Evolutionary conservation across 2,797 vertebrate genomes (phyloP).

Genomic region (Acanthurus leucopareius): DNA sequence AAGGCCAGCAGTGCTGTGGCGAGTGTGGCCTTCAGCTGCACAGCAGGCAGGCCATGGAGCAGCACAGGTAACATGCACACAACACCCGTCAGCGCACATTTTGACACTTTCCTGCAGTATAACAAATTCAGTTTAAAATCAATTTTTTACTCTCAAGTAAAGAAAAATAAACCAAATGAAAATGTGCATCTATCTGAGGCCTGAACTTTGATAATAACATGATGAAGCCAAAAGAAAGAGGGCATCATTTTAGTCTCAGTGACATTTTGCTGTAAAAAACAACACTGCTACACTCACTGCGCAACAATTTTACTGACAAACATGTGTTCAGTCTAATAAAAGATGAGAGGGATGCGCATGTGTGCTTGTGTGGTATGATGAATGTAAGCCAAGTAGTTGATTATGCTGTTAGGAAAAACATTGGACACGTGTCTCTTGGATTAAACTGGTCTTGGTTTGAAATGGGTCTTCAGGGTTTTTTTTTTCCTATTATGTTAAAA

Average conservation of each 20-base stretch:
- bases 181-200: neutral
- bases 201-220: constrained; percentile 1
- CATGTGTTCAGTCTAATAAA: neutral
- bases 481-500: constrained; percentile 25
- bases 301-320: constrained; percentile 16
- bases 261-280: neutral
- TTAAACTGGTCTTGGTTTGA: too few relatives aligned
- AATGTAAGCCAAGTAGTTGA: constrained; percentile 27
- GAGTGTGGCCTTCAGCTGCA: constrained; percentile 95
- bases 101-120: neutral
- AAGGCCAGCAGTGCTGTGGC: constrained; percentile 90
- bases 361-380: constrained; percentile 15
- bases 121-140: neutral
- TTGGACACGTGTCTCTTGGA: constrained; percentile 16
- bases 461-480: too few relatives aligned
- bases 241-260: neutral
- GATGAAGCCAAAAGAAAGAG: neutral
- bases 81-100: constrained; percentile 4
- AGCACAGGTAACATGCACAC: constrained; percentile 90
- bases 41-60: constrained; percentile 93
- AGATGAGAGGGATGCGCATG: constrained; percentile 9
- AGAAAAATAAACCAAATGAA: neutral
- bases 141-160: neutral
- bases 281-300: neutral
- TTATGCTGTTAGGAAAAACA: constrained; percentile 18